Base-by-base conservation (phyloP, 2,797 vertebrate species). In the Etheostoma nigrum region DNA sequence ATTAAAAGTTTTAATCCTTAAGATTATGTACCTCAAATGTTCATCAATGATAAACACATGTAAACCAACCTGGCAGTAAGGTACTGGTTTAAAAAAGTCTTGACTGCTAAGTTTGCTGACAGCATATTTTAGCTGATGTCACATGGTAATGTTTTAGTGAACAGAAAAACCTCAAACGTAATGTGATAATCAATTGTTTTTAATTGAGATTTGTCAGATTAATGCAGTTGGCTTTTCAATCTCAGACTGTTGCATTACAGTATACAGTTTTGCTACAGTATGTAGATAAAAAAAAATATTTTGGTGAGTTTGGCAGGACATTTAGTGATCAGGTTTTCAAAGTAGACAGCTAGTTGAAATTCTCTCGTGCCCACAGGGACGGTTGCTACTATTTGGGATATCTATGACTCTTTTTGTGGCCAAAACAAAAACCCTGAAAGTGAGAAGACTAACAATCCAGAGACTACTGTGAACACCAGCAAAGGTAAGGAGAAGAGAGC, bases 371-470 rank as follows among this genome's bases (percentile, higher is more conserved):
- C 12, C 69, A 71, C 90, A 98, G 97, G 91, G 51, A 7, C 85
- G 25, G 85, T 78, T 74, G 95, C 93, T 48, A 96, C 95, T 42
- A 10, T 23, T 30, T 97, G 96, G 96, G 96, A 96, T 79, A 87
- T 97, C 58, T 94, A 95, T 36, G 91, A 96, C 79, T 92, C 94
- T 0, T 94, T 89, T 71, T 64, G 64, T 23, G 7, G 59, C 0
- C 86, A 90, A 78, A 15, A 3, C 73, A 25, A 87, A 30, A 4
- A 36, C 6, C 13, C 66, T 42, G 81, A 76, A 58, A 40, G 5
- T 66, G 79, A 91, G 45, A 36, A 68, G 70, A 19, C 57, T 5
- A 59, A 14, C 5, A 4, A 44, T 55, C 6, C 6, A 11, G 21
- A 71, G 54, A 52, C 18, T 5, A 11, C 49, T 9, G 65, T 64